These are phyloP conservation scores for Smithornis capensis DNA, from an alignment of 2,113 vertebrate species.

Conservation along the genomic window DNA sequence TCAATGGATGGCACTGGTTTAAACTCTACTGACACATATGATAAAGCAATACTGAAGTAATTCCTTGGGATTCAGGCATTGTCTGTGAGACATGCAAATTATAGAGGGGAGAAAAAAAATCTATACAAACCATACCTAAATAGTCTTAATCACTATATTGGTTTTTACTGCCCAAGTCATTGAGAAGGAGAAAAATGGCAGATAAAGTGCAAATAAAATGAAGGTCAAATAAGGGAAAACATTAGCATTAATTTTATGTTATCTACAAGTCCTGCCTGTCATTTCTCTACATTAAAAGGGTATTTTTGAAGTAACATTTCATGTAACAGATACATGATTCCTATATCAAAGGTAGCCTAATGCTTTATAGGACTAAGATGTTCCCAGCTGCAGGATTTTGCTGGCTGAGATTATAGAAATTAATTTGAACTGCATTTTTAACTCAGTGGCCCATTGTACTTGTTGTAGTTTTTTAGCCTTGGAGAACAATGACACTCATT, in stretches of 20 bases:
- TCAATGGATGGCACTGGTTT: not conserved
- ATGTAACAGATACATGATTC: constrained; percentile 54
- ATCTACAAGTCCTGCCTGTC: not conserved
- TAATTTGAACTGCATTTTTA: constrained; percentile 67
- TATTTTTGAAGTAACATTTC: constrained; percentile 51
- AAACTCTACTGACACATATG: not conserved
- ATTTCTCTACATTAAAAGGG: not conserved
- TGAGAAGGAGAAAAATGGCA: not conserved
- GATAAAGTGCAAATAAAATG: not conserved
- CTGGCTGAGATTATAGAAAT: constrained; percentile 69
- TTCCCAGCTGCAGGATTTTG: constrained; percentile 59
- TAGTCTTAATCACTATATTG: not conserved
- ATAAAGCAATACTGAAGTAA: not conserved
- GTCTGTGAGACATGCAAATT: not conserved
- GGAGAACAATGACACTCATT: constrained; percentile 64
- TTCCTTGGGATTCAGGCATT: not conserved
- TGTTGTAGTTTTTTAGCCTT: constrained; percentile 19
- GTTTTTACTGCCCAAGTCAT: not conserved
- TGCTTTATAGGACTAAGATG: constrained; percentile 42
- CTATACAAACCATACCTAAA: not conserved
- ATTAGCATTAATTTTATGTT: too few species aligned
- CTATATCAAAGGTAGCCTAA: constrained; percentile 57
- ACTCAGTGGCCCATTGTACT: constrained; percentile 43
- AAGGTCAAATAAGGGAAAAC: too few species aligned
- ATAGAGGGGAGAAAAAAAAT: not conserved